These are phyloP conservation scores for Synanceia verrucosa DNA, from an alignment of 2,797 vertebrate genomes.

Conservation along the genomic window DNA sequence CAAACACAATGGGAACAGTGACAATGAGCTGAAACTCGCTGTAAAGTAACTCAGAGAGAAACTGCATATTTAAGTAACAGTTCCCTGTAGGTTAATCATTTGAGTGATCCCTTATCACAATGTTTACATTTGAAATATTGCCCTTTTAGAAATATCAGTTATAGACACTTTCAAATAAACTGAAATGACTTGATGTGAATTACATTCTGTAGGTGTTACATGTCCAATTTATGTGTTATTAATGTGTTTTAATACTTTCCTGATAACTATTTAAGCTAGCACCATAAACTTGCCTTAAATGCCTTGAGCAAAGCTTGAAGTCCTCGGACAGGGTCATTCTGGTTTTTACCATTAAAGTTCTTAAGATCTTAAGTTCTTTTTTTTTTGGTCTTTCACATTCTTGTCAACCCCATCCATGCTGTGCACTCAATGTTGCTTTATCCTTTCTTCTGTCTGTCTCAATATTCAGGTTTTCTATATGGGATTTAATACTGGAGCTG, in stretches of 20 bases:
- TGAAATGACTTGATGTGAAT: neutral
- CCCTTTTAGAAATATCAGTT: neutral
- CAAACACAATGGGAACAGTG: neutral
- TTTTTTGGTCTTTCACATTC: neutral
- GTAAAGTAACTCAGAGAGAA: neutral
- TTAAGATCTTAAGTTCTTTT: neutral
- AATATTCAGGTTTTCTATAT: constrained; percentile 63
- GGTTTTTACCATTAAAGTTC: neutral
- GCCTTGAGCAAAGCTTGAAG: constrained; percentile 3
- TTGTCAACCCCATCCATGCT: neutral
- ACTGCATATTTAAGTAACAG: neutral
- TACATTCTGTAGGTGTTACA: neutral
- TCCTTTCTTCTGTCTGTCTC: constrained; percentile 14
- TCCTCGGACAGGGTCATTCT: neutral
- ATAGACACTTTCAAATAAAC: no score
- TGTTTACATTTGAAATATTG: neutral
- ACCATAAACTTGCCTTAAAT: constrained; percentile 2
- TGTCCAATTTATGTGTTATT: neutral
- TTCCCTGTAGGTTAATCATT: neutral
- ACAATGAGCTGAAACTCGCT: neutral
- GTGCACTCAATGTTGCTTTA: neutral
- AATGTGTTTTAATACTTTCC: neutral
- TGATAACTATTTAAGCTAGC: neutral
- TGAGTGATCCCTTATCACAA: neutral
- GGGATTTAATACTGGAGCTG: constrained; percentile 63